These are phyloP conservation scores for Conchocele bisecta DNA, from an alignment of 2,888 invertebrate genomes.

Conservation along the genomic window DNA sequence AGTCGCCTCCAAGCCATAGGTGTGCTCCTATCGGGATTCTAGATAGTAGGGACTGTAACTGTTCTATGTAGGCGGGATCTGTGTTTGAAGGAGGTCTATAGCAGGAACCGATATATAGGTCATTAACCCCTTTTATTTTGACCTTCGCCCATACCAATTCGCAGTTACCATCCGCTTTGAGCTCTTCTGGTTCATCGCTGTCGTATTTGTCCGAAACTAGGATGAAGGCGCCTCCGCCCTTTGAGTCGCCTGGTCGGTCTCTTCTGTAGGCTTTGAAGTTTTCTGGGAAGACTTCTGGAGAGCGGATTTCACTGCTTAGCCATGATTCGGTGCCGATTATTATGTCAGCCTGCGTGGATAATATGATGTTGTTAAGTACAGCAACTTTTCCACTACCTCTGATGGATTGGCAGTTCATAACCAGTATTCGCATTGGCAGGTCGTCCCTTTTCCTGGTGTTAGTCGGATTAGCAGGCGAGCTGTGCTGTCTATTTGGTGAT, in stretches of 20 bases:
- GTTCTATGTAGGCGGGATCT: conserved; percentile 9
- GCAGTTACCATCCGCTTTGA: conserved; percentile 4
- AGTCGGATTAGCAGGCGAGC: too few relatives aligned
- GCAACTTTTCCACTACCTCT: not conserved
- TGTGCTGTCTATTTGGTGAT: too few relatives aligned
- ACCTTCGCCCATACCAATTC: conserved; percentile 30
- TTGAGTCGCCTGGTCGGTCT: not conserved
- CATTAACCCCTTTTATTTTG: conserved; percentile 15
- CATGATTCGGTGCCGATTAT: conserved; percentile 2
- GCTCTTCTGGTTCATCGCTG: not conserved
- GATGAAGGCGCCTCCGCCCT: not conserved
- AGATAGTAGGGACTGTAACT: conserved; percentile 1
- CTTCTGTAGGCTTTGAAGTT: not conserved
- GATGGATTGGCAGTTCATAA: conserved; percentile 11
- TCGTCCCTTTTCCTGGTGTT: conserved; percentile 5
- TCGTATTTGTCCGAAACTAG: not conserved
- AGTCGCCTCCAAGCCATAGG: conserved; percentile 37
- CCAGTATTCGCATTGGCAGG: not conserved
- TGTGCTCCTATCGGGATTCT: conserved; percentile 22
- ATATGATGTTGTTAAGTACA: not conserved
- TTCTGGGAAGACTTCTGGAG: not conserved
- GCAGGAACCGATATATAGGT: conserved; percentile 32
- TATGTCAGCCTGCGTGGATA: not conserved
- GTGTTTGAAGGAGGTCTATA: conserved; percentile 41
- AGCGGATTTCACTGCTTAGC: not conserved